These are phyloP conservation scores for Prunella himalayana DNA, from an alignment of 2,113 vertebrate genomes.

Conservation along the genomic window DNA sequence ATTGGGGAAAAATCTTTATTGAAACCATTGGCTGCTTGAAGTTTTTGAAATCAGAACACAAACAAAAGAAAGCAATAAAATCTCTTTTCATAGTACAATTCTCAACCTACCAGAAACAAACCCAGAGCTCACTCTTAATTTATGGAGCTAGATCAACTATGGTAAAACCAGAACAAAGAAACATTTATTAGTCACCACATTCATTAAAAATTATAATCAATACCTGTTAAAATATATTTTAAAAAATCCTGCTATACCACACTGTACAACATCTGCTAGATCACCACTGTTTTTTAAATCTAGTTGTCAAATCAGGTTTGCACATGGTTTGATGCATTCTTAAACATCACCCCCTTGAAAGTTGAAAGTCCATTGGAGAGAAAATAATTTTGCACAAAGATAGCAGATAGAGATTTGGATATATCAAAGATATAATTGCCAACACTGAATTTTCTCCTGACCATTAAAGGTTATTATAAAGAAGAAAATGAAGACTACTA, in stretches of 20 bases:
- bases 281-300: not conserved
- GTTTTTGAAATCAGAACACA: not conserved
- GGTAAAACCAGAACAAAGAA: not conserved
- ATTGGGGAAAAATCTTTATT: not conserved
- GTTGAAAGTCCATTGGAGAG: not conserved
- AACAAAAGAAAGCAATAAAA: not conserved
- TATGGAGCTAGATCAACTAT: not conserved
- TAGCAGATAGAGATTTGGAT: not conserved
- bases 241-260: fast-evolving
- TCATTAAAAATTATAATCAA: not conserved
- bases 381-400: not conserved
- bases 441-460: not conserved
- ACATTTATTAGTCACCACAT: not conserved
- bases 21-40: not conserved
- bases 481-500: not conserved
- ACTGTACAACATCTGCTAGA: not conserved
- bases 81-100: not conserved
- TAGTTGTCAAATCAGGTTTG: not conserved
- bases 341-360: not conserved
- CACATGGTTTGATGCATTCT: not conserved
- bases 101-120: not conserved
- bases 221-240: not conserved
- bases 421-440: not conserved
- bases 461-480: not conserved
- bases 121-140: not conserved